phyloP scores from a whole-genome alignment of 2,797 vertebrate genomes.

The Heteromormyrus szaboi region DNA sequence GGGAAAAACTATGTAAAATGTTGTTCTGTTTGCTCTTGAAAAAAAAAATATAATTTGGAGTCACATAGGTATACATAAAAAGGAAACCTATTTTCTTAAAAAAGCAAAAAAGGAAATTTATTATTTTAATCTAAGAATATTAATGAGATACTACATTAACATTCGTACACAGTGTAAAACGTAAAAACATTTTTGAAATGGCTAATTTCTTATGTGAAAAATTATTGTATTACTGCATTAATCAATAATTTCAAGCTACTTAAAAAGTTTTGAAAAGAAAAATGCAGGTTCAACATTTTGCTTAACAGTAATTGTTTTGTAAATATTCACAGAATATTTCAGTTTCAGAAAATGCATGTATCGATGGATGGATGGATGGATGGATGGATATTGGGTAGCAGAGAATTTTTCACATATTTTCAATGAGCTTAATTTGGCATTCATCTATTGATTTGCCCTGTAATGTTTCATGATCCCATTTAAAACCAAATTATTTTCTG shows the following conservation, averaged over 20 bases:
- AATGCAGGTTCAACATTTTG: background rate
- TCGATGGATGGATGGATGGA: background rate
- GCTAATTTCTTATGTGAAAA: background rate
- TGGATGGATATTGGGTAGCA: background rate
- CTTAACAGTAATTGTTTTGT: background rate
- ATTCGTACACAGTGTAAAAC: background rate
- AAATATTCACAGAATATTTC: background rate
- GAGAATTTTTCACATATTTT: background rate
- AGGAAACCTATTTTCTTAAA: background rate
- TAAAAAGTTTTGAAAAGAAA: background rate
- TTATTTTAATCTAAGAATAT: background rate
- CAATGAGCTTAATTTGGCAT: background rate
- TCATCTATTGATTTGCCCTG: background rate
- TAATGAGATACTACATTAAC: background rate
- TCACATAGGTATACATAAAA: background rate
- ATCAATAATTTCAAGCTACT: background rate
- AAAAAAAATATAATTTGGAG: background rate
- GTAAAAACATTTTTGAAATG: background rate
- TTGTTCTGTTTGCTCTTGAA: background rate
- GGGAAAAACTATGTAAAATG: background rate
- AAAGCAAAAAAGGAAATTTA: background rate
- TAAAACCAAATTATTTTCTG: background rate
- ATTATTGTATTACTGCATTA: background rate
- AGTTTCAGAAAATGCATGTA: background rate
- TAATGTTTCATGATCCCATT: background rate